Conservation (phyloP, 1,140 invertebrate genomes). For the Diachasma alloeum region DNA sequence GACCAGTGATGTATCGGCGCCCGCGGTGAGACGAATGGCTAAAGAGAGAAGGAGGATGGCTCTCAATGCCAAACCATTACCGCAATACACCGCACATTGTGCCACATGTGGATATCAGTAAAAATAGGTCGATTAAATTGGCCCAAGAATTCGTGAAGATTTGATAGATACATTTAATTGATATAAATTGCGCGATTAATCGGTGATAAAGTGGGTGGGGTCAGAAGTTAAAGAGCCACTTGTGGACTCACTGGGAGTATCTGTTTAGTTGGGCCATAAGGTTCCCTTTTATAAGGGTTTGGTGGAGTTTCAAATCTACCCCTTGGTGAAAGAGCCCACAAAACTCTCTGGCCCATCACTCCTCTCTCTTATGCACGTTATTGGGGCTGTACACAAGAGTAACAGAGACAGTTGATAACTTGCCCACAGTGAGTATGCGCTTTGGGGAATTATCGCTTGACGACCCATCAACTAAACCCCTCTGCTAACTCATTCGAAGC, state of each 20-base stretch:
- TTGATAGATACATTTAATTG: neutral
- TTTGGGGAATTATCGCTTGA: slow-evolving; percentile 65
- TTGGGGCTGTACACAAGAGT: neutral
- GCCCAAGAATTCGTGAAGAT: neutral
- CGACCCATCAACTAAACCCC: slow-evolving; percentile 66
- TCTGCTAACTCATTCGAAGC: slow-evolving; percentile 66
- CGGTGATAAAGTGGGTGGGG: slow-evolving; percentile 55
- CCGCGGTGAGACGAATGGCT: slow-evolving; percentile 59
- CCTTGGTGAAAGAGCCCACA: slow-evolving; percentile 52
- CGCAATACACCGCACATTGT: neutral
- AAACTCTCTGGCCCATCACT: slow-evolving; percentile 26
- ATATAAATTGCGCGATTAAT: slow-evolving; percentile 62
- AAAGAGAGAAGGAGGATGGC: neutral
- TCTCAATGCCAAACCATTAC: slow-evolving; percentile 12
- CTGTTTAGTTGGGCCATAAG: slow-evolving; percentile 66
- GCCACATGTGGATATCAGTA: neutral
- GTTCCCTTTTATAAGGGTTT: slow-evolving; percentile 62
- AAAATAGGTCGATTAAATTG: neutral
- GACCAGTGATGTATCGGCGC: slow-evolving; percentile 60
- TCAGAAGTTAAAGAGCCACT: slow-evolving; percentile 68
- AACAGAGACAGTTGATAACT: neutral
- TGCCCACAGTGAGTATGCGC: slow-evolving; percentile 16
- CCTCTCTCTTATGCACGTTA: slow-evolving; percentile 15
- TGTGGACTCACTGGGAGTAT: slow-evolving; percentile 65
- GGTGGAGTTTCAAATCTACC: slow-evolving; percentile 35